Percentiles rank a stretch among this genome's conserved stretches.
These are phyloP conservation scores for Falco berigora DNA, from an alignment of 2,797 vertebrate species.

Conservation along the genomic window DNA sequence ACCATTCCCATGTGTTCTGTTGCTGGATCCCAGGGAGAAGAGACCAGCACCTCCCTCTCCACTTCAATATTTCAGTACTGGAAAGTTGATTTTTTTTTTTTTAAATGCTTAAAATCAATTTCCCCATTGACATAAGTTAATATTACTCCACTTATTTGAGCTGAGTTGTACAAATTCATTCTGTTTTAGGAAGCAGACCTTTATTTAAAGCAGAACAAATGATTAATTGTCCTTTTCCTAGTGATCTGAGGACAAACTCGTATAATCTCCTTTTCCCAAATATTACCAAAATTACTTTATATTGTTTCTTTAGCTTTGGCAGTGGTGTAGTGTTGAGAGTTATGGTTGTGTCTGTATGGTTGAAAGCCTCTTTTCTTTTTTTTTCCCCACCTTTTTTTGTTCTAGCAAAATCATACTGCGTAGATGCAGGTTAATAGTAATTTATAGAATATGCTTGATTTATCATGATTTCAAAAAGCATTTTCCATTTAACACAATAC, in stretches of 20 bases:
- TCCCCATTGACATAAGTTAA: not conserved
- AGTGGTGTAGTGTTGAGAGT: not conserved
- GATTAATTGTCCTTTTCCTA: not conserved
- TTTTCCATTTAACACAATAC: slow-evolving; percentile 1
- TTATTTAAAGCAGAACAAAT: not conserved
- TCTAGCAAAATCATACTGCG: not conserved
- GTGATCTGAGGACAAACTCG: not conserved
- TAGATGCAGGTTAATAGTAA: not conserved
- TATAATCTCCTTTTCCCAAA: not conserved
- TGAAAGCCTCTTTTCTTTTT: not conserved
- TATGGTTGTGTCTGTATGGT: not conserved
- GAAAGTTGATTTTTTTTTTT: not conserved
- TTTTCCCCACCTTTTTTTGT: not conserved
- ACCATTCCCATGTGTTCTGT: not conserved
- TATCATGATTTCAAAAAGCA: not conserved
- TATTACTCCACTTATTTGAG: not conserved
- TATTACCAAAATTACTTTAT: not conserved
- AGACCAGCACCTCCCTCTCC: not conserved
- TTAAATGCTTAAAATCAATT: not conserved
- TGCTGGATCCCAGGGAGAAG: not conserved
- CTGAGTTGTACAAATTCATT: not conserved
- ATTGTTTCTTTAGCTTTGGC: not conserved
- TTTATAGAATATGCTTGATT: not conserved
- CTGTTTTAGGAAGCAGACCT: not conserved
- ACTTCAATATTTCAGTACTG: not conserved